These are phyloP conservation scores for Platypus cylindrus DNA, from an alignment of 2,888 invertebrate species.

Conservation along the genomic window DNA sequence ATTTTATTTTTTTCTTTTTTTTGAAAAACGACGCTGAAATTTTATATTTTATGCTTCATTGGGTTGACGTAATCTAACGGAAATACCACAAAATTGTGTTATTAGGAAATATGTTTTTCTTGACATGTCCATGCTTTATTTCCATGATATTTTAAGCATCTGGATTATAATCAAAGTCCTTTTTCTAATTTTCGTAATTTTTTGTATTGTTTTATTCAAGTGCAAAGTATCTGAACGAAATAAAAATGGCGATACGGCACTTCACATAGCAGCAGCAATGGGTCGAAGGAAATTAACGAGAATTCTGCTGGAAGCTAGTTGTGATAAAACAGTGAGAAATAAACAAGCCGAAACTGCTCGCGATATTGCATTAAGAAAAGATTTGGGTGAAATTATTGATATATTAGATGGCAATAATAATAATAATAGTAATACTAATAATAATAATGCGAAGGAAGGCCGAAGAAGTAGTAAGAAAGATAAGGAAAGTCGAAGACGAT, in stretches of 20 bases:
- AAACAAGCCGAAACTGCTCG: conserved; percentile 82
- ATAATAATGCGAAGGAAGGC: conserved; percentile 28
- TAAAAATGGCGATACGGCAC: conserved; percentile 89
- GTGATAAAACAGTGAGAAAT: conserved; percentile 57
- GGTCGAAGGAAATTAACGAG: conserved; percentile 81
- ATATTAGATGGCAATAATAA: too few relatives aligned
- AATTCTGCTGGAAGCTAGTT: conserved; percentile 78
- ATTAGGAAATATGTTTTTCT: too few relatives aligned
- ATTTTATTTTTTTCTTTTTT: too few relatives aligned
- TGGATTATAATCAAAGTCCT: not conserved
- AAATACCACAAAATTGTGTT: too few relatives aligned
- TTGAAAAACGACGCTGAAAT: too few relatives aligned
- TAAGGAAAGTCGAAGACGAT: conserved; percentile 35
- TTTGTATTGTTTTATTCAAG: conserved; percentile 6
- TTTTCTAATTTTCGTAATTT: not conserved
- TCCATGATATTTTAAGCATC: too few relatives aligned
- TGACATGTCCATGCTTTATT: too few relatives aligned
- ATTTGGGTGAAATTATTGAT: conserved; percentile 67
- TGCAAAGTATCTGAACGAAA: conserved; percentile 56
- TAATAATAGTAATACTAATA: too few relatives aligned
- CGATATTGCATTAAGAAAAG: conserved; percentile 82
- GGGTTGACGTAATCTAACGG: too few relatives aligned
- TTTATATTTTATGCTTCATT: too few relatives aligned
- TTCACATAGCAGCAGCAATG: conserved; percentile 92
- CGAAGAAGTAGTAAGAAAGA: conserved; percentile 41